Base-by-base conservation (phyloP, 2,113 vertebrate species). In the Heliornis fulica region DNA sequence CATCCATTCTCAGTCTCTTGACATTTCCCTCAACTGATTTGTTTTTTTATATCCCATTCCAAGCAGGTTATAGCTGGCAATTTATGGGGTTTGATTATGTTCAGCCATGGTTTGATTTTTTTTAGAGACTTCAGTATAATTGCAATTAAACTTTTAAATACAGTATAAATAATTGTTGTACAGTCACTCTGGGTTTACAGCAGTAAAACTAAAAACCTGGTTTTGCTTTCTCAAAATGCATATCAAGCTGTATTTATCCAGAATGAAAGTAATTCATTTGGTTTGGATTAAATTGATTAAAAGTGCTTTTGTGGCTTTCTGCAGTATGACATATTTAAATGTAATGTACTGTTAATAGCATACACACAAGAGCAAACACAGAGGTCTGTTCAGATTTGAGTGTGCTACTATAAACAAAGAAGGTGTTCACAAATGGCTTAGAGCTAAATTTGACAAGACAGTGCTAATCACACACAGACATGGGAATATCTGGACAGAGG, bases 401-500 rank as follows among this genome's bases (percentile, higher is more conserved):
- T 93, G 93, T 97, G 97, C 97, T 98, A 95, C 96, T 97, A 95
- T 97, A 98, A 98, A 98, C 96, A 95, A 93, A 93, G 95, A 95
- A 97, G 96, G 97, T 98, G 95, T 84, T 97, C 98, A 97, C 98
- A 98, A 97, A 98, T 98, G 98, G 98, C 94, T 95, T 89, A 97
- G 98, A 97, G 98, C 97, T 97, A 98, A 97, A 98, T 98, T 98
- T 98, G 97, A 95, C 98, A 98, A 95, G 96, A 96, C 92, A 71
- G 94, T 98, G 98, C 89, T 98, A 98, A 97, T 98, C 95, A 96
- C 97, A 96, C 96, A 93, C 86, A 89, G 87, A 97, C 97, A 97
- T 98, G 98, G 98, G 98, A 98, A 97, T 97, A 97, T 96, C 95
- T 96, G 94, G 80, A 95, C 66, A 78, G 93, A 93, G 94, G 87